phyloP scores from a whole-genome alignment of 2,113 vertebrate genomes.

The Seriola quinqueradiata region DNA sequence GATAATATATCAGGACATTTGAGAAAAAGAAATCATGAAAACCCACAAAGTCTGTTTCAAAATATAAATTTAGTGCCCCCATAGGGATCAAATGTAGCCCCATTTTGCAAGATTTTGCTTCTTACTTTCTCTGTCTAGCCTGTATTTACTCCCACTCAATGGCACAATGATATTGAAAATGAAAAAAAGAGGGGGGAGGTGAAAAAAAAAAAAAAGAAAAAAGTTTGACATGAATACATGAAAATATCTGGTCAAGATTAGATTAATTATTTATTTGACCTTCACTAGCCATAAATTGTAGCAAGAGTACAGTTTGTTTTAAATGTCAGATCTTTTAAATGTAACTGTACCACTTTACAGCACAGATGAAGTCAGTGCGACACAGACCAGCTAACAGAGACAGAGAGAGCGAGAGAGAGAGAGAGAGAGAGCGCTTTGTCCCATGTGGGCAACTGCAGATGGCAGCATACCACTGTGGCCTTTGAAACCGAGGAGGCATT shows the following conservation, averaged over 20 bases:
- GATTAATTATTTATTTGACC: conserved; percentile 24
- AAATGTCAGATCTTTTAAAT: conserved; percentile 8
- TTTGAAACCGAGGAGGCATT: conserved; percentile 50
- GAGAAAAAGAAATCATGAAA: neutral
- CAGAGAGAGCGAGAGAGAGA: conserved; percentile 12
- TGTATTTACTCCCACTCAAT: neutral
- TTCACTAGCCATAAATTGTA: neutral
- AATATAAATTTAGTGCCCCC: neutral
- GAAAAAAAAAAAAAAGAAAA: neutral
- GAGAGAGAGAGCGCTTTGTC: conserved; percentile 31
- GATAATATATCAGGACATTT: conserved; percentile 3
- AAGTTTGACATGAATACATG: neutral
- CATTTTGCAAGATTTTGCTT: neutral
- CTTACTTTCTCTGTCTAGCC: neutral
- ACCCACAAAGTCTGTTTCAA: neutral
- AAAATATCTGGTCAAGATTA: neutral
- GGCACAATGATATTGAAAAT: neutral
- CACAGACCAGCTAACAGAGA: neutral
- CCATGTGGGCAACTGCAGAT: conserved; percentile 76
- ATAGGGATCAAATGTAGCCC: neutral
- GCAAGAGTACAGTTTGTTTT: conserved; percentile 25
- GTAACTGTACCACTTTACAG: conserved; percentile 7
- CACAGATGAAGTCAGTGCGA: conserved; percentile 2
- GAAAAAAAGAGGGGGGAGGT: neutral
- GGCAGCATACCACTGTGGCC: conserved; percentile 78